phyloP scores from a whole-genome alignment of 2,888 invertebrate genomes.

The Aphidius colemani region DNA sequence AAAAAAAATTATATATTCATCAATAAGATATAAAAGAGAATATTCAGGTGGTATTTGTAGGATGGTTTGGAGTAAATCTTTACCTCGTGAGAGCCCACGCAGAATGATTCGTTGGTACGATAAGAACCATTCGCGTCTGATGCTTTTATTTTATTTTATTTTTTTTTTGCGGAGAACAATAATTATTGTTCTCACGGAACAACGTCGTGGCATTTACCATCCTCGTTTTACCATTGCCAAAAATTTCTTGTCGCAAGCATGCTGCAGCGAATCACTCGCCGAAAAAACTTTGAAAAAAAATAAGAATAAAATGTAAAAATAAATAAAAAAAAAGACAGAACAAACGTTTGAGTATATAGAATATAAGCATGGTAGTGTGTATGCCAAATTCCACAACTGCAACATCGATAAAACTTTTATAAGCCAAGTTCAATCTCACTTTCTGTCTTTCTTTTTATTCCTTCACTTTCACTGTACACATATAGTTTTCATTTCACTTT shows the following conservation, averaged over 20 bases:
- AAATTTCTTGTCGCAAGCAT: slow-evolving; percentile 31
- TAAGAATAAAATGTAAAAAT: slow-evolving; percentile 15
- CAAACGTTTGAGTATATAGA: neutral
- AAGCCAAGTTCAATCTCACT: slow-evolving; percentile 25
- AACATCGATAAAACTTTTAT: slow-evolving; percentile 27
- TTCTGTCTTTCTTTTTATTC: slow-evolving; percentile 16
- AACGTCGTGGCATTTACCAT: slow-evolving; percentile 13
- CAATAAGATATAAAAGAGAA: slow-evolving; percentile 26
- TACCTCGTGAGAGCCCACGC: slow-evolving; percentile 18
- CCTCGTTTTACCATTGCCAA: slow-evolving; percentile 9
- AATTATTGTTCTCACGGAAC: slow-evolving; percentile 36
- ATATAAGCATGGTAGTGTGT: slow-evolving; percentile 31
- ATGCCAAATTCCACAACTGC: slow-evolving; percentile 39
- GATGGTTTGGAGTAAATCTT: slow-evolving; percentile 7
- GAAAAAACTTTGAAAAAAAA: slow-evolving; percentile 14
- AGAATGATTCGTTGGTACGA: slow-evolving; percentile 29
- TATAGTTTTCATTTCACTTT: slow-evolving; percentile 6
- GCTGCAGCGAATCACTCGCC: slow-evolving; percentile 21
- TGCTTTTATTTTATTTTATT: neutral
- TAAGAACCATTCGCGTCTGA: slow-evolving; percentile 23
- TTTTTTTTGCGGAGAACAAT: slow-evolving; percentile 30
- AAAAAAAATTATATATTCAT: slow-evolving; percentile 1
- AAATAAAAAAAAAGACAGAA: slow-evolving; percentile 1
- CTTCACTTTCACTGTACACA: slow-evolving; percentile 29
- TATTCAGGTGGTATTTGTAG: slow-evolving; percentile 17